Evolutionary conservation across 2,888 invertebrate genomes (phyloP).

Genomic region (Caenorhabditis doughertyi): DNA sequence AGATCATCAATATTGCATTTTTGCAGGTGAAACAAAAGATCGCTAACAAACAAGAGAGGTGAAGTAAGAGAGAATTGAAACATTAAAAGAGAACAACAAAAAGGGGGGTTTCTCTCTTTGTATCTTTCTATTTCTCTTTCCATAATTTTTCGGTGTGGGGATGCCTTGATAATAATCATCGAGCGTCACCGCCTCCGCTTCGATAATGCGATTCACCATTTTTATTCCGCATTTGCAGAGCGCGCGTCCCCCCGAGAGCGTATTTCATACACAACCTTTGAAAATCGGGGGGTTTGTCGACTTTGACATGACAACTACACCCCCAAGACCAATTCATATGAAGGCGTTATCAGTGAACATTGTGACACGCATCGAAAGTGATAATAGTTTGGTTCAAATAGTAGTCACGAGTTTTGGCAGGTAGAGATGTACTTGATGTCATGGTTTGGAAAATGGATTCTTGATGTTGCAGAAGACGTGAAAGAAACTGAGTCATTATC

Average conservation of each 20-base stretch:
- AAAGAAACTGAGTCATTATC: too few relatives aligned
- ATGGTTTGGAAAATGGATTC: background rate
- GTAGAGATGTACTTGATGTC: background rate
- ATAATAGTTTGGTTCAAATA: constrained; percentile 36
- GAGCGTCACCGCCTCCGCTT: background rate
- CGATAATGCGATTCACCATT: constrained; percentile 42
- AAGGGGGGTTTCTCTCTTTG: background rate
- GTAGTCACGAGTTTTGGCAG: constrained; percentile 37
- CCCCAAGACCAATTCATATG: background rate
- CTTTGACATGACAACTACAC: background rate
- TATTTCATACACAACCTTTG: constrained; percentile 30
- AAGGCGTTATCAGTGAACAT: constrained; percentile 29
- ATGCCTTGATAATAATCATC: constrained; percentile 30
- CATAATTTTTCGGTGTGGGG: background rate
- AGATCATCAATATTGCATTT: background rate
- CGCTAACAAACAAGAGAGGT: background rate
- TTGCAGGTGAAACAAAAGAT: background rate
- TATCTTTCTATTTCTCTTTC: background rate
- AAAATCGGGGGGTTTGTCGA: constrained; percentile 19
- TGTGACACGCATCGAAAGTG: constrained; percentile 2
- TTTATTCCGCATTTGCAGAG: constrained; percentile 26
- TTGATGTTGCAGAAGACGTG: too few relatives aligned
- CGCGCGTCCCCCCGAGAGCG: background rate
- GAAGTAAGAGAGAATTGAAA: background rate
- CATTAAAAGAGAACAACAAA: background rate